Evolutionary conservation across 1,140 invertebrate species (phyloP).

Genomic region (Drosophila ogumai): DNA sequence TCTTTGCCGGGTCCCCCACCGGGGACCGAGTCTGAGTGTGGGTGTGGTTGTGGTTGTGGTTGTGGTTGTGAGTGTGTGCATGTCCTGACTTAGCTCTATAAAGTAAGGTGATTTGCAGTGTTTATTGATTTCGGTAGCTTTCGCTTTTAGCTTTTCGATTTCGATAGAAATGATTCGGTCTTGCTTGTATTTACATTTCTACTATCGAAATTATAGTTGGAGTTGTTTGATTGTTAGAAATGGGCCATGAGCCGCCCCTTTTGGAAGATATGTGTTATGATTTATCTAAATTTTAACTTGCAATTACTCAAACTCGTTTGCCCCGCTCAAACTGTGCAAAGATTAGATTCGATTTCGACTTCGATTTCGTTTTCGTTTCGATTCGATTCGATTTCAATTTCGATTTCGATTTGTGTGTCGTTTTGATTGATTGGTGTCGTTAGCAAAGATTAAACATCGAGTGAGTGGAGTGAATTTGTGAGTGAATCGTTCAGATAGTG

Average conservation of each 20-base stretch:
- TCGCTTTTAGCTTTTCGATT: not conserved
- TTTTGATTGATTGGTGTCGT: constrained; percentile 35
- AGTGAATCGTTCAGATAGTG: constrained; percentile 39
- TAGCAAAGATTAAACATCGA: constrained; percentile 60
- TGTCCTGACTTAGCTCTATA: constrained; percentile 74
- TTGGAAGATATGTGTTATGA: constrained; percentile 81
- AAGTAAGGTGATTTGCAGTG: constrained; percentile 74
- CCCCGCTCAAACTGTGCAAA: constrained; percentile 61
- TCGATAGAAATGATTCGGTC: constrained; percentile 32
- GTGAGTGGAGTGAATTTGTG: constrained; percentile 46
- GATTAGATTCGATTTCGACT: constrained; percentile 45
- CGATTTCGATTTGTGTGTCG: constrained; percentile 30
- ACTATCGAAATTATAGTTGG: constrained; percentile 61
- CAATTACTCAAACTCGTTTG: constrained; percentile 39
- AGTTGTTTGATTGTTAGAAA: constrained; percentile 69
- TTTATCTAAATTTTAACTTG: constrained; percentile 61
- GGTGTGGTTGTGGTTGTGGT: constrained; percentile 12
- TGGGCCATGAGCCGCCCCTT: constrained; percentile 37
- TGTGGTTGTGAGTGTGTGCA: constrained; percentile 27
- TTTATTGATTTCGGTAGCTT: constrained; percentile 50
- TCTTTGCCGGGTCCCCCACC: constrained; percentile 18
- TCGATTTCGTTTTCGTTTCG: constrained; percentile 6
- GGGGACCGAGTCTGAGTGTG: constrained; percentile 17
- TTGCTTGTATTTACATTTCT: constrained; percentile 65
- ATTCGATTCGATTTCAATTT: constrained; percentile 12